Conservation (phyloP, 1,140 invertebrate species). For the Harlomillsia oculata region DNA sequence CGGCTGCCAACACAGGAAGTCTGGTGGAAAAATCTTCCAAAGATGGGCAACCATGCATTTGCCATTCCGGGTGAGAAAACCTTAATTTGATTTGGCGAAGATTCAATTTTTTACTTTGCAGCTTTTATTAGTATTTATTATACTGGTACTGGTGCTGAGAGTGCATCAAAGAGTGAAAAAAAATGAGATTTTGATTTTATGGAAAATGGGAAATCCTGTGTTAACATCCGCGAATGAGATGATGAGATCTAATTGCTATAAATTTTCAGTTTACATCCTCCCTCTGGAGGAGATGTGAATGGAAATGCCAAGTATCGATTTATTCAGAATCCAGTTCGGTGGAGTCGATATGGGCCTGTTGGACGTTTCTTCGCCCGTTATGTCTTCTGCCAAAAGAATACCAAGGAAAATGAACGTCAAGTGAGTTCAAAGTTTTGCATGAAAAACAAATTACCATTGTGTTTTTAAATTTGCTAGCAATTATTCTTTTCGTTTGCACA, state of each 20-base stretch:
- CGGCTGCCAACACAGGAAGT: slow-evolving; percentile 77
- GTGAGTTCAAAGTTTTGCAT: too few relatives aligned
- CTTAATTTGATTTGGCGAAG: too few relatives aligned
- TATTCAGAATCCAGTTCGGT: slow-evolving; percentile 21
- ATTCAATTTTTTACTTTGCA: too few relatives aligned
- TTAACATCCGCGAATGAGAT: not conserved
- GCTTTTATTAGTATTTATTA: too few relatives aligned
- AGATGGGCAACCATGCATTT: slow-evolving; percentile 43
- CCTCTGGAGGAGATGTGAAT: slow-evolving; percentile 31
- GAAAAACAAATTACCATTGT: too few relatives aligned
- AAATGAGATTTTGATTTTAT: too few relatives aligned
- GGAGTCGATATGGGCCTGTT: slow-evolving; percentile 21
- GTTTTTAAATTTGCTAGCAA: not conserved
- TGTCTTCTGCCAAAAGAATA: slow-evolving; percentile 32
- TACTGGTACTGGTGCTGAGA: too few relatives aligned
- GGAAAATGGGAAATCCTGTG: too few relatives aligned
- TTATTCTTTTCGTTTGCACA: slow-evolving; percentile 21
- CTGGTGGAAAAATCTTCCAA: slow-evolving; percentile 65
- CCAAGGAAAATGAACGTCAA: slow-evolving; percentile 29
- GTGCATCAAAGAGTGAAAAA: too few relatives aligned
- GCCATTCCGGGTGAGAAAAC: slow-evolving; percentile 30
- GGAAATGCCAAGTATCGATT: slow-evolving; percentile 35
- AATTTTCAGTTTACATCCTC: slow-evolving; percentile 31
- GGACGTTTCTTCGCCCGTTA: slow-evolving; percentile 34
- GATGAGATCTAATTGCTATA: slow-evolving; percentile 10